Evolutionary conservation across 1,140 invertebrate genomes (phyloP).

Genomic region (Diorhabda elongata): DNA sequence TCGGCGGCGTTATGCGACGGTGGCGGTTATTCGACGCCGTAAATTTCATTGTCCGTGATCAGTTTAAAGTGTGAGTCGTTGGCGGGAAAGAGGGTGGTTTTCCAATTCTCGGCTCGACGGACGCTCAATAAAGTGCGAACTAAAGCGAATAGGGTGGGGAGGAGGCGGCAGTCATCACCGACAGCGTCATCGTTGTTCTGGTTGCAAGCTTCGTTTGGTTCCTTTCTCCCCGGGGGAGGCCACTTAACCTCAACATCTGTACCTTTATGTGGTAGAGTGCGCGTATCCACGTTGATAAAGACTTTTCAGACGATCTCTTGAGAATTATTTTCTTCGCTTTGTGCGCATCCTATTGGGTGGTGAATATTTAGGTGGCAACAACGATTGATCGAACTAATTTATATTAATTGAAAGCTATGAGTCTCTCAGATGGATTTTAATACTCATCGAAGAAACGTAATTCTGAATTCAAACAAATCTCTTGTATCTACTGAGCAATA

Average conservation of each 20-base stretch:
- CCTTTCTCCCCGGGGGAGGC: constrained; percentile 30
- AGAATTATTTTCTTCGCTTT: constrained; percentile 7
- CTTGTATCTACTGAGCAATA: too few species aligned
- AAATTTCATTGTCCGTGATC: constrained; percentile 48
- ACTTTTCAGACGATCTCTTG: constrained; percentile 7
- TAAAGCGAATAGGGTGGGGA: constrained; percentile 40
- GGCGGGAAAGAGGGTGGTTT: constrained; percentile 40
- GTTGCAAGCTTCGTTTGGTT: constrained; percentile 47
- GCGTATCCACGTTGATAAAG: constrained; percentile 10
- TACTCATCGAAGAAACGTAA: too few species aligned
- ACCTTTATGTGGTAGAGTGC: constrained; percentile 12
- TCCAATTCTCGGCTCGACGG: constrained; percentile 46
- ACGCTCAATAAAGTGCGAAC: constrained; percentile 49
- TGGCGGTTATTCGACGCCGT: constrained; percentile 29
- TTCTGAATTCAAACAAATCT: too few species aligned
- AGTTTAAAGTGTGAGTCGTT: constrained; percentile 43
- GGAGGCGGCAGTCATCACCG: not conserved
- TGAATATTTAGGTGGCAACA: too few species aligned
- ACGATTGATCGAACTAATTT: too few species aligned
- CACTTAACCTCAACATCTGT: constrained; percentile 25
- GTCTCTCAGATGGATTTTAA: too few species aligned
- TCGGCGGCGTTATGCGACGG: not conserved
- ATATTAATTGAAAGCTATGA: too few species aligned
- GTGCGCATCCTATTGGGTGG: not conserved
- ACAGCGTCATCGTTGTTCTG: constrained; percentile 40